Base-by-base conservation (phyloP, 2,797 vertebrate genomes). In the Paguma larvata region DNA sequence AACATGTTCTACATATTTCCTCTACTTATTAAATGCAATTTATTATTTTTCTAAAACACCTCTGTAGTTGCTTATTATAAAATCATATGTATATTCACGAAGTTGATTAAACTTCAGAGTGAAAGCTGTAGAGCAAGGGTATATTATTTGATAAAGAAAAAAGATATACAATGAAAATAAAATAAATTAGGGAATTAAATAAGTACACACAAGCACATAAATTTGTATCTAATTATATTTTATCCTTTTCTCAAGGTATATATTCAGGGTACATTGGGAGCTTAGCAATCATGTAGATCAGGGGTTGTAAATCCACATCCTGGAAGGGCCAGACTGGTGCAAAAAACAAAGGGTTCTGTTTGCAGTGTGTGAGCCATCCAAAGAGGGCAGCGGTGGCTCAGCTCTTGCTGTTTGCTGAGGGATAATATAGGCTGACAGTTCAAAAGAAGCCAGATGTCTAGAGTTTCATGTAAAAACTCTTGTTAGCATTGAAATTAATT, bases 131-230 rank as follows among this genome's bases (percentile, higher is more conserved):
- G 41, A 72, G 44, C 44, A 48, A 90, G 30, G 21, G 30, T 27
- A 32, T 59, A 67, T 88, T 75, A 56, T 59, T 68, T 77, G 68
- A 62, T 48, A n/a, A 46, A 94, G 41, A 63, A 92, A 92, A 88
- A 91, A 23, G n/a, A 48, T 65, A 65, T 25, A 63, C 32, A 56
- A 25, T 56, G 46, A 90, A 63, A 89, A 85, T 44, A 56, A 46
- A 15, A n/a, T 38, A 77, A 89, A 51, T n/a, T 86, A 88, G 48
- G 34, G 48, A 83, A 75, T 87, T 75, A 56, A 82, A 75, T 89
- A 30, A 73, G 75, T 70, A 44, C 8, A 19, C 3, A 59, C 11
- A 56, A 56, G 34, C 14, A 18, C 46, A 25, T 27, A 46, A 30
- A 77, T 38, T 25, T 5, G 44, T 46, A 73, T 34, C 13, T 32